Evolutionary conservation across 2,888 invertebrate species (phyloP), one percentile per base, ranked within the genome.

Genomic region (Pilophorus perplexus): DNA sequence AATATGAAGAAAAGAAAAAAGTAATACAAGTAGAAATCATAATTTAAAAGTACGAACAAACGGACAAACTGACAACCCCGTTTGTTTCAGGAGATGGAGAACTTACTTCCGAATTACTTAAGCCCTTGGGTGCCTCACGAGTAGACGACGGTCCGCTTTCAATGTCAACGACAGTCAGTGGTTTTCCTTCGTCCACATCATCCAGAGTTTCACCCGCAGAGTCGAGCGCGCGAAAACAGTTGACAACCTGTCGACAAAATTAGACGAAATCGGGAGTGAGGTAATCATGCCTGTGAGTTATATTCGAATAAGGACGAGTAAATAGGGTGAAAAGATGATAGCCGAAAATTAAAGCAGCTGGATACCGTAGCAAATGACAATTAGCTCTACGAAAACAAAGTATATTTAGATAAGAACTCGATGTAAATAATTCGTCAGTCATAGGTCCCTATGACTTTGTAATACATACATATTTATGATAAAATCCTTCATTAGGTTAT

Each of bases 91-190:
- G 66, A 55, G 48, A 37, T 66, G 33, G 68, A 67, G 55, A 67
- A 70, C 67, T 44, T 70, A 67, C 67, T 70, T 59, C 65, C 67
- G 55, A 64, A 70, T 54, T 70, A 68, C 60, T 54, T 65, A 67
- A 68, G 68, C 54, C 70, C 68, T 55, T 70, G 70, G 70, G 48
- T 70, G 55, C 57, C 66, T 64, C 69, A 68, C 46, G 62, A 54
- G 60, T 69, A 64, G 64, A 48, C n/a, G n/a, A n/a, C 57, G 57
- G 60, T 23, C 62, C 70, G 57, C n/a, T 72, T 75, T 84, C 84
- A 23, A 85, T 78, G 74, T 85, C 85, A 57, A 84, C 81, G 60
- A 85, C 79, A 2, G 84, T 84, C 46, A 80, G 76, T 62, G 75
- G 71, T 22, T 74, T 73, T 10, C 76, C 74, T 44, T 67, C 71